Evolutionary conservation across 1,140 invertebrate species (phyloP), one percentile per base, ranked within the genome.

Genomic region (Drosophila kikkawai): DNA sequence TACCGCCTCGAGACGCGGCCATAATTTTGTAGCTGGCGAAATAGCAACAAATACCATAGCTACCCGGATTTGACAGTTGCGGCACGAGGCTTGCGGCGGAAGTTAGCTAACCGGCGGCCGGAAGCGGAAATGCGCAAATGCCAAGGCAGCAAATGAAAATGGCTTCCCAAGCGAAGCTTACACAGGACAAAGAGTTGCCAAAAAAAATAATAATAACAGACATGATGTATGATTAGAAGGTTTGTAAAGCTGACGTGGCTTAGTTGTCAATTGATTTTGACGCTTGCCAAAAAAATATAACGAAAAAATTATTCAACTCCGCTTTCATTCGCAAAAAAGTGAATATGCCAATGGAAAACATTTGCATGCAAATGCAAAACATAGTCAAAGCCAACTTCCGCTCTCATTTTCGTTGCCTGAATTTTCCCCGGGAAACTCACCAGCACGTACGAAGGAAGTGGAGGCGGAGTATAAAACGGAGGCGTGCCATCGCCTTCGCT

Each of bases 41-140:
- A 66, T 13, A 63, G 29, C 64, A 77, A 67, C 79, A 75, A 87
- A 83, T 79, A 47, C 65, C 34, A 47, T 36, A 59, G 32, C 42
- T 53, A 50, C 15, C 29, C 47, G 60, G 59, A 64, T 44, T 53
- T 77, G 60, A 65, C 75, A 61, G 56, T 55, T 61, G 47, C 39
- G 57, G 65, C 70, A 53, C 64, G 79, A 55, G 65, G 41, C 75
- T 70, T 82, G 67, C 44, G 80, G 65, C 83, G 84, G 80, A 86
- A 83, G 71, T 69, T 41, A 41, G 47, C 55, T 22, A 63, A 75
- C 61, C 42, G 47, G 37, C 58, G 45, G 69, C 47, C 83, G 83
- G 83, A 88, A 87, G 64, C 83, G 83, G 83, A 87, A 87, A 87
- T 88, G 83, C 84, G 84, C 67, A 88, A 87, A 88, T 86, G 79